A percentile compares a stretch with the other conserved stretches of the same genome.
phyloP scores from a whole-genome alignment of 2,797 vertebrate species.

The Parauchenoglanis punctatus region DNA sequence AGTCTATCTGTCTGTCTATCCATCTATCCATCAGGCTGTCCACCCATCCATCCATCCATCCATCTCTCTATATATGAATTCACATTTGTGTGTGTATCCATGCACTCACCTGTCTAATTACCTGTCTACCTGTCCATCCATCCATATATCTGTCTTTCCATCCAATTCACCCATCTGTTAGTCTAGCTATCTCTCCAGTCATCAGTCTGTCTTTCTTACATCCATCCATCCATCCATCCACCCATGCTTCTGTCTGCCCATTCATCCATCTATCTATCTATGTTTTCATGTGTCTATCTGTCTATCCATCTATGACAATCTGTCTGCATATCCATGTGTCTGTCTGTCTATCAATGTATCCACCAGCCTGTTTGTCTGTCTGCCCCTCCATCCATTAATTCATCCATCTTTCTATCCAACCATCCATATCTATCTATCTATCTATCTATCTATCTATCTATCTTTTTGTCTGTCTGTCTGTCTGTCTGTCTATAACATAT shows the following conservation, averaged over 20 bases:
- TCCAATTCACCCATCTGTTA: not conserved
- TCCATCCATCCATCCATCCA: no score
- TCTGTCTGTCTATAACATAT: not conserved
- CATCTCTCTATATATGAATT: no score
- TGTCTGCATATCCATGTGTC: not conserved
- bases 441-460: not conserved
- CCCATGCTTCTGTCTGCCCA: not conserved
- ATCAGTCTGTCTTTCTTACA: not conserved
- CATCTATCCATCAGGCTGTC: not conserved
- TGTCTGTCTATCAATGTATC: not conserved
- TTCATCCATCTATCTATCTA: not conserved
- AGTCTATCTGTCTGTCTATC: not conserved
- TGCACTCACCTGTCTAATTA: not conserved
- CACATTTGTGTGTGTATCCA: not conserved
- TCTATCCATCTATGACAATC: not conserved
- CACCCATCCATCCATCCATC: no score
- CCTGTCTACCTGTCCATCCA: not conserved
- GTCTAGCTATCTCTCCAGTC: not conserved
- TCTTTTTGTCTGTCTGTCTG: not conserved
- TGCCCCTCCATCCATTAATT: not conserved
- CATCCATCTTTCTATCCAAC: no score
- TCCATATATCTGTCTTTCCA: no score
- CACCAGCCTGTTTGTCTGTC: not conserved
- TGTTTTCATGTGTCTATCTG: not conserved
- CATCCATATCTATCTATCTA: not conserved